Evolutionary conservation across 2,888 invertebrate species (phyloP).

Genomic region (Silvanus unidentatus): DNA sequence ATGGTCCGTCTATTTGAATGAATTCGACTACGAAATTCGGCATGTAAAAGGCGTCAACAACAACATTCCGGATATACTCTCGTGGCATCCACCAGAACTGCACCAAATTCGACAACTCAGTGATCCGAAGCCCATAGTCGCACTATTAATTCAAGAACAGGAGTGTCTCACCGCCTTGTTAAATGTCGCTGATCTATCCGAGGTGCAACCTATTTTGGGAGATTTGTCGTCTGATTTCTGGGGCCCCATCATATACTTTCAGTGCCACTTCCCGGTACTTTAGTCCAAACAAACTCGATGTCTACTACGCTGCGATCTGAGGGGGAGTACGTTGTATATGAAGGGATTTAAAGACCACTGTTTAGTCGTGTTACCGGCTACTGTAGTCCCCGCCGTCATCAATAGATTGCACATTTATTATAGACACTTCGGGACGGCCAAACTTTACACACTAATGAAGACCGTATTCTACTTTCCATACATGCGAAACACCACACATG

Average conservation of each 20-base stretch:
- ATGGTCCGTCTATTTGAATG: slow-evolving; percentile 5
- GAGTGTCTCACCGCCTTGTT: too few relatives aligned
- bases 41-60: slow-evolving; percentile 5
- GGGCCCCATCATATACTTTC: too few relatives aligned
- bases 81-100: slow-evolving; percentile 3
- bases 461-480: slow-evolving; percentile 3
- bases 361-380: neutral
- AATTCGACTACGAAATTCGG: slow-evolving; percentile 7
- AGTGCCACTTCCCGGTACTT: too few relatives aligned
- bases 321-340: too few relatives aligned
- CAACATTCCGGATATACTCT: slow-evolving; percentile 5
- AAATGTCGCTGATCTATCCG: too few relatives aligned
- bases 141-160: too few relatives aligned
- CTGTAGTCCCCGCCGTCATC: neutral
- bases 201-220: too few relatives aligned
- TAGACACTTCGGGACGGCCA: slow-evolving; percentile 14
- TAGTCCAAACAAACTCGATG: too few relatives aligned
- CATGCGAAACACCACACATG: slow-evolving; percentile 5
- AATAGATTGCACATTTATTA: slow-evolving; percentile 6
- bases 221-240: too few relatives aligned
- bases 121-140: slow-evolving; percentile 7
- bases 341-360: too few relatives aligned
- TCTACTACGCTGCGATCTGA: too few relatives aligned
- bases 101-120: neutral
- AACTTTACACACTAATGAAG: slow-evolving; percentile 6